Base-by-base conservation (phyloP, 1,140 invertebrate species). In the Holcopasites calliopsidis region DNA sequence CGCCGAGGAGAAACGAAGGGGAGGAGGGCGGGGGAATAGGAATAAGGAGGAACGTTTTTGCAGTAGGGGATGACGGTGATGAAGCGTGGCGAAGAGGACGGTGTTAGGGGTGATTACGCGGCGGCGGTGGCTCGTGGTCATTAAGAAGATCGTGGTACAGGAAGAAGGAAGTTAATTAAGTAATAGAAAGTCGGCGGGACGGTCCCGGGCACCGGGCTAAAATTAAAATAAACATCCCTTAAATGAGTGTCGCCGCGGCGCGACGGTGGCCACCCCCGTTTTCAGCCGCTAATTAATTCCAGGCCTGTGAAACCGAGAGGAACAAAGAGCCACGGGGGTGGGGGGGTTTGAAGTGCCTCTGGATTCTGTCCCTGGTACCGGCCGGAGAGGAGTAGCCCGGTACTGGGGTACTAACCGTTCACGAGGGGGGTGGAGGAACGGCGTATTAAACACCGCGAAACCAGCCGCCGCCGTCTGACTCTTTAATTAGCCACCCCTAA, bases 151-250 rank as follows among this genome's bases (percentile, higher is more conserved):
- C 50, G 50, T 44, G 62, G 49, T 38, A 50, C 72, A 13, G 49
- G 55, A 65, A 80, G 65, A 78, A 83, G 79, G 80, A 88, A 88
- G 88, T 86, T 90, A 90, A 91, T 91, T 90, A 89, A 90, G 88
- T 89, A 89, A 90, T 89, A 90, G 90, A 89, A 89, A 90, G 88
- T 89, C 86, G 84, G 82, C 84, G 76, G 84, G 69, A 50, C 38
- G 60, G 52, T 18, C 44, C 50, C 50, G 44, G n/a, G 44, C 16
- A 75, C 47, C 61, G 84, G 64, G 83, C 82, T 87, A 73, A 89
- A 89, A 89, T 90, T 89, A 89, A 90, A 90, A 90, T 89, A 87
- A 90, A 89, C 90, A 87, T 88, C 88, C 87, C 86, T 83, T 89
- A 91, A 91, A 91, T 89, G 90, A 91, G 88, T 88, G n/a, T n/a